These are phyloP conservation scores for Myripristis jacobus DNA, from an alignment of 2,797 vertebrate species.

Conservation along the genomic window DNA sequence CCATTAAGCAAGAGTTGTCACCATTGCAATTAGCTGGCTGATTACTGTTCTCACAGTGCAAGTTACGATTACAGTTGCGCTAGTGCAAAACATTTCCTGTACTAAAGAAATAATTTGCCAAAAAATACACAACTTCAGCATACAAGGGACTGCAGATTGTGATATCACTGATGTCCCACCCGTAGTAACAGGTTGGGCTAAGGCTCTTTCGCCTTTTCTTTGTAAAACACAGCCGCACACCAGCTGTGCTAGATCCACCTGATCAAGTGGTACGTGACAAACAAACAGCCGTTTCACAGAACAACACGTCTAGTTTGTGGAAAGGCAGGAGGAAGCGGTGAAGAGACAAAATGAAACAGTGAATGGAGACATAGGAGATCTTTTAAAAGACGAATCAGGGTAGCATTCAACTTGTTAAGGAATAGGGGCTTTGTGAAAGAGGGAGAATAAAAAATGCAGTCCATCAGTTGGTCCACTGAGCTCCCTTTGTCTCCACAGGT, in stretches of 20 bases:
- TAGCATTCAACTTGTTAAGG: constrained; percentile 7
- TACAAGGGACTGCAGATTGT: constrained; percentile 14
- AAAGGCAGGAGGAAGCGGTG: background rate
- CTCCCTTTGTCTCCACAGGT: constrained; percentile 40
- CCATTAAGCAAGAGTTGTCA: constrained; percentile 24
- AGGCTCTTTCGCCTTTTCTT: constrained; percentile 48
- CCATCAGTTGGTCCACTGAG: constrained; percentile 2
- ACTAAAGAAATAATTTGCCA: constrained; percentile 42
- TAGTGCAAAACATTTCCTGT: constrained; percentile 24
- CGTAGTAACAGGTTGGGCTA: constrained; percentile 56
- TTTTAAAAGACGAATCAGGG: constrained; percentile 2
- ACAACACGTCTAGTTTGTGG: background rate
- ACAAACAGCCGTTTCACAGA: constrained; percentile 31
- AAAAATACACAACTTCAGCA: constrained; percentile 34
- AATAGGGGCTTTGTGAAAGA: constrained; percentile 8
- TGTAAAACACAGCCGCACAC: constrained; percentile 11
- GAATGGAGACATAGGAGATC: background rate
- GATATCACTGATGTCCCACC: constrained; percentile 21
- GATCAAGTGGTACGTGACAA: constrained; percentile 21
- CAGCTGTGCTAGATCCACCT: constrained; percentile 23
- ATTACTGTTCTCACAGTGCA: constrained; percentile 12
- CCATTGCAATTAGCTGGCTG: constrained; percentile 48
- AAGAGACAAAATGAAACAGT: background rate
- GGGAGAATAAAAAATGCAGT: background rate
- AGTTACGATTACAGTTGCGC: constrained; percentile 30